These are phyloP conservation scores for Xiphydria camelus DNA, from an alignment of 2,888 invertebrate species.

Conservation along the genomic window DNA sequence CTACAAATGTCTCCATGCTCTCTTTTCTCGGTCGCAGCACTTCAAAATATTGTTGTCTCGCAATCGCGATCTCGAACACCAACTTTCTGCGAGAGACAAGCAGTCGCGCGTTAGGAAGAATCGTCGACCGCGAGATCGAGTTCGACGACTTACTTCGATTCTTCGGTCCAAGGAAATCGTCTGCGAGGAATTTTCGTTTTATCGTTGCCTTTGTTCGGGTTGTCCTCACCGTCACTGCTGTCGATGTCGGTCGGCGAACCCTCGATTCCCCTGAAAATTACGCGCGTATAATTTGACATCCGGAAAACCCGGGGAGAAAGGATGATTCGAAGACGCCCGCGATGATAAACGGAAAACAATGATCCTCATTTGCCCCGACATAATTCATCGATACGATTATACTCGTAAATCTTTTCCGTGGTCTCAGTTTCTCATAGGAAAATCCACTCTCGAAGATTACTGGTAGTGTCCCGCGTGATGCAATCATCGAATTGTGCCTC, in stretches of 20 bases:
- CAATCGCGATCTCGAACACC: slow-evolving; percentile 43
- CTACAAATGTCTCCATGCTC: slow-evolving; percentile 60
- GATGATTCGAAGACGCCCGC: no score
- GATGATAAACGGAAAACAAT: slow-evolving; percentile 8
- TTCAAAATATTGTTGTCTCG: slow-evolving; percentile 55
- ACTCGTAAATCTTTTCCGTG: neutral
- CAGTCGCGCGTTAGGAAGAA: no score
- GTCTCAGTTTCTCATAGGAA: slow-evolving; percentile 3
- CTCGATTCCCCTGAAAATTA: slow-evolving; percentile 49
- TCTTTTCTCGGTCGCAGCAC: slow-evolving; percentile 58
- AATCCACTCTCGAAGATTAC: neutral
- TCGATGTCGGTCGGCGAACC: slow-evolving; percentile 40
- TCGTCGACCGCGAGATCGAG: no score
- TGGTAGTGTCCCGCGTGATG: no score
- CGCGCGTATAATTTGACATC: no score
- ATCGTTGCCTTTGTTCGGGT: slow-evolving; percentile 52
- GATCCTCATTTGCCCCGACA: slow-evolving; percentile 26
- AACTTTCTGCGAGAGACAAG: no score
- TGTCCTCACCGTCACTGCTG: slow-evolving; percentile 50
- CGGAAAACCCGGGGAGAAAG: no score
- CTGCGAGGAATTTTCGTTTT: slow-evolving; percentile 69
- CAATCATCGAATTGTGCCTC: slow-evolving; percentile 19
- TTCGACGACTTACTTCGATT: slow-evolving; percentile 61
- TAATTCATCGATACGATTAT: slow-evolving; percentile 19
- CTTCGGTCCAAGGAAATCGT: slow-evolving; percentile 74